Base-by-base conservation (phyloP, 1,140 invertebrate species). In the Manduca sexta region DNA sequence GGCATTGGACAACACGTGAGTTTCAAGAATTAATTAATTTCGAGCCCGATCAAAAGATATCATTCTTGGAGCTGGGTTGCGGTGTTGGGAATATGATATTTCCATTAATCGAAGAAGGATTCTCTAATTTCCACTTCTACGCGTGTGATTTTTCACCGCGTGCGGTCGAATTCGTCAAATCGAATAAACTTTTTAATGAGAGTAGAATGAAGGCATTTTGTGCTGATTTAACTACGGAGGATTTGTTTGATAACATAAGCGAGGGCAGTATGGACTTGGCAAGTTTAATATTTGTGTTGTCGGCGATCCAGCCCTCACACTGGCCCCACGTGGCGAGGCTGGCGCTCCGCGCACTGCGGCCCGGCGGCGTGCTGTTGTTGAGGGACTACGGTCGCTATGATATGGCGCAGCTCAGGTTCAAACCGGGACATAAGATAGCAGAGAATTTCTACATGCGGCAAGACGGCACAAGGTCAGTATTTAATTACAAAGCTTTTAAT, bases 381-480 rank as follows among this genome's bases (percentile, higher is more conserved):
- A 86, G 98, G 63, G 98, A 99, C 87, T 99, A 99, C 85, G 98
- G 97, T 0, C 81, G 97, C n/a, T 97, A 98, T 74, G 98, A 99
- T 83, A 95, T 99, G 92, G 95, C 98, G 2, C 98, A 99, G 80
- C 67, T 99, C 2, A 87, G 98, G 41, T 99, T 99, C 78, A 93
- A 95, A 57, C 90, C 94, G 2, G 97, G 97, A 0, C 92, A 95
- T 73, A 98, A 99, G 84, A 94, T 99, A 50, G 76, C 90, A 5
- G 96, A 99, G 15, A 98, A 99, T 82, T 94, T 98, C 60, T 99
- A 99, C 75, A 94, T 96, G 77, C 86, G 98, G 15, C 97, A 98
- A 75, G 98, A 99, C 91, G 98, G 98, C 2, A 99, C 98, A 0
- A 92, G 94, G 94, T 95, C 81, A 17, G 30, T 47, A 14, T 52